A percentile compares a stretch with the other conserved stretches of the same genome.
Evolutionary conservation across 2,797 vertebrate species (phyloP).

Genomic region (Ceyx erithaca): DNA sequence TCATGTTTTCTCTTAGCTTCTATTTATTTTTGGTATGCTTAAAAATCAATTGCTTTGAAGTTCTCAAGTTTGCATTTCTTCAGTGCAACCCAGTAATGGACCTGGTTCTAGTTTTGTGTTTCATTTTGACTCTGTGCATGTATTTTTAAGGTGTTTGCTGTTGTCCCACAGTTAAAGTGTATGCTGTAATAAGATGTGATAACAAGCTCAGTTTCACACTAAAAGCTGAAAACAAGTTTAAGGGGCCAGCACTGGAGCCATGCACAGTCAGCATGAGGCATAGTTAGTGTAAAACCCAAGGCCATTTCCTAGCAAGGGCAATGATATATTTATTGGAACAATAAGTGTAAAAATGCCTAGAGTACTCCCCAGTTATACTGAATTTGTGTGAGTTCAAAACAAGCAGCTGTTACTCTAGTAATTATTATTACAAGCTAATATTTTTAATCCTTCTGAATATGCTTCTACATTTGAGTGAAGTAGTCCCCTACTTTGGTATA

Average conservation of each 20-base stretch:
- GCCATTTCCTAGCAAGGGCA: neutral
- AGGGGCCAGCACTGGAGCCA: neutral
- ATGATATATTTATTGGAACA: neutral
- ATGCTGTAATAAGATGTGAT: neutral
- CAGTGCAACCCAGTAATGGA: neutral
- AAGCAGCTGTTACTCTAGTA: neutral
- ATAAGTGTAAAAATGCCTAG: neutral
- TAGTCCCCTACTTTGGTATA: neutral
- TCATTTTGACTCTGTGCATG: neutral
- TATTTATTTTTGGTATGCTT: fast-evolving
- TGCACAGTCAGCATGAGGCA: neutral
- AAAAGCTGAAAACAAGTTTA: neutral
- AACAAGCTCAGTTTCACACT: neutral
- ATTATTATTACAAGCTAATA: neutral
- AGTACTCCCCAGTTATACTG: neutral
- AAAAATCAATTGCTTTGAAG: neutral
- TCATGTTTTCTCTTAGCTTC: neutral
- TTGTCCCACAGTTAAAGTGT: neutral
- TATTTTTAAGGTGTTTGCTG: neutral
- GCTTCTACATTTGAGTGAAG: neutral
- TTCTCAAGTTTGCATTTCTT: neutral
- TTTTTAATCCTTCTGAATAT: neutral
- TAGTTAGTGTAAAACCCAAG: neutral
- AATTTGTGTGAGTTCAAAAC: neutral
- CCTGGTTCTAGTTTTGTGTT: neutral